phyloP scores from a whole-genome alignment of 1,140 invertebrate genomes.

The Pseudoatta argentina region DNA sequence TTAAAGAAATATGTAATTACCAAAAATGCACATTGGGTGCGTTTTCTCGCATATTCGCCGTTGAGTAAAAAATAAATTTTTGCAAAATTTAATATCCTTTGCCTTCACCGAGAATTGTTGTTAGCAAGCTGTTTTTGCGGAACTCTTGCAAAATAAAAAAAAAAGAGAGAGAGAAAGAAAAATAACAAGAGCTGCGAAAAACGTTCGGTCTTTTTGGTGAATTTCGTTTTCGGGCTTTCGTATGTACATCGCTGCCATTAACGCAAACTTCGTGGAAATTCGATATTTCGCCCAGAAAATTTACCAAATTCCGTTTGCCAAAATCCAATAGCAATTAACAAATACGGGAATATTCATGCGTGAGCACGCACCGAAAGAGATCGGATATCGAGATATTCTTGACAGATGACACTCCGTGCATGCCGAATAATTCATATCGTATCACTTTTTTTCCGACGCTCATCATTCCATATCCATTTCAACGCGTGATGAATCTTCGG shows the following conservation, averaged over 20 bases:
- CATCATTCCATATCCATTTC: slow-evolving; percentile 28
- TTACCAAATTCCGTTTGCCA: slow-evolving; percentile 10
- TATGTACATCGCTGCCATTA: background rate
- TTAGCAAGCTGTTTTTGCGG: slow-evolving; percentile 39
- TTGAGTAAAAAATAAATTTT: slow-evolving; percentile 37
- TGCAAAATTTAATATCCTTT: slow-evolving; percentile 51
- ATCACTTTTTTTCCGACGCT: slow-evolving; percentile 15
- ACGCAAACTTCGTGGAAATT: slow-evolving; percentile 24
- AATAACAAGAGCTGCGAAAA: slow-evolving; percentile 35
- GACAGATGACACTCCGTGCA: slow-evolving; percentile 50
- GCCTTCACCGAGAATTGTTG: slow-evolving; percentile 20
- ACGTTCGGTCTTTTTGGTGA: slow-evolving; percentile 38
- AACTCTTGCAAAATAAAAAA: slow-evolving; percentile 32
- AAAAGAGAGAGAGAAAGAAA: background rate
- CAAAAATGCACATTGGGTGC: background rate
- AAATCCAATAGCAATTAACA: slow-evolving; percentile 59
- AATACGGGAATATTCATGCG: background rate
- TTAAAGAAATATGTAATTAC: background rate
- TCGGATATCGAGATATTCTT: slow-evolving; percentile 13
- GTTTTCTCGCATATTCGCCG: background rate
- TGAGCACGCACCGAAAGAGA: slow-evolving; percentile 27
- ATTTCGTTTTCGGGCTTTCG: background rate
- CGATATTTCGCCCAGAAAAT: slow-evolving; percentile 32
- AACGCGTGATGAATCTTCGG: slow-evolving; percentile 34
- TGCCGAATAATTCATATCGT: slow-evolving; percentile 23